These are phyloP conservation scores for Grallaria varia DNA, from an alignment of 2,113 vertebrate species.

Conservation along the genomic window DNA sequence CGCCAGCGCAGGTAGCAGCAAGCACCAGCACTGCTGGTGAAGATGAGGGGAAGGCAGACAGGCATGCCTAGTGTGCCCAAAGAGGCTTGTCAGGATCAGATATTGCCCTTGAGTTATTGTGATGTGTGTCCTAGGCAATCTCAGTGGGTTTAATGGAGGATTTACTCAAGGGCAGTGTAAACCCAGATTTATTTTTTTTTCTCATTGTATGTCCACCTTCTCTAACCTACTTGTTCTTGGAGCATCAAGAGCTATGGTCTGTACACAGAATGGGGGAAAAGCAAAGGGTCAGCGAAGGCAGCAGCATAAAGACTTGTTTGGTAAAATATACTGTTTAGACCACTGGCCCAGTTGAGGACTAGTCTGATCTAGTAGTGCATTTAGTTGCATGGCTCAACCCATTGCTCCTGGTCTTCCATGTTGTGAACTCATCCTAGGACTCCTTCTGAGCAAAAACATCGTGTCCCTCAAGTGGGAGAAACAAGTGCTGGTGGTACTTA, in stretches of 20 bases:
- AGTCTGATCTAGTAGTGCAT: not conserved
- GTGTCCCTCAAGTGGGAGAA: not conserved
- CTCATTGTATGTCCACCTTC: not conserved
- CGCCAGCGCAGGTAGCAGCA: not conserved
- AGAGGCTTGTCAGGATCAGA: not conserved
- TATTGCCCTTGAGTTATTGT: not conserved
- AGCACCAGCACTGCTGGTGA: not conserved
- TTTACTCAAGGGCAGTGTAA: not conserved
- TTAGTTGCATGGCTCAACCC: not conserved
- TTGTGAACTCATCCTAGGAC: not conserved
- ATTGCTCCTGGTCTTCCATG: accelerated
- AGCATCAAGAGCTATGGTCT: not conserved
- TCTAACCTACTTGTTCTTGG: not conserved
- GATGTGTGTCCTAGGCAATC: not conserved
- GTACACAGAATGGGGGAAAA: not conserved
- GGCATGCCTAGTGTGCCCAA: not conserved
- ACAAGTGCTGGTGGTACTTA: not conserved
- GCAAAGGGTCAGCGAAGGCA: not conserved
- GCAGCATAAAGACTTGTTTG: not conserved
- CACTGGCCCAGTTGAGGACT: not conserved
- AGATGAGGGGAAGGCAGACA: not conserved
- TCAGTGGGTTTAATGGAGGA: not conserved
- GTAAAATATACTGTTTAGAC: not conserved
- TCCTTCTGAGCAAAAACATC: not conserved
- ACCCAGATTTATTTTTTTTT: not conserved